Evolutionary conservation across 2,113 vertebrate genomes (phyloP).

Genomic region (Psephotus haematonotus): DNA sequence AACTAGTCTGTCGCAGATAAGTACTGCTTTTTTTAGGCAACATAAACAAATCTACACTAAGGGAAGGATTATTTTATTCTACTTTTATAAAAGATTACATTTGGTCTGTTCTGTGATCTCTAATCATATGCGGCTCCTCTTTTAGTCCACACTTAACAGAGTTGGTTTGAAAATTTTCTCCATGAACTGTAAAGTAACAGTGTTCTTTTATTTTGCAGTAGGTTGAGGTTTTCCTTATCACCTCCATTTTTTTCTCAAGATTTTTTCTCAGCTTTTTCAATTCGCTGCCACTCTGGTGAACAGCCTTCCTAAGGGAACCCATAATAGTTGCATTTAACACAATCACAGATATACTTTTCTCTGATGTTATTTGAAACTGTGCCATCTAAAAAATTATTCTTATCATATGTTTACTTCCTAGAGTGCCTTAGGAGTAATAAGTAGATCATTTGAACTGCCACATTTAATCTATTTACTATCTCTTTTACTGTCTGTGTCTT

Average conservation of each 20-base stretch:
- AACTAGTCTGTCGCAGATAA: background rate
- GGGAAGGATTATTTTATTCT: background rate
- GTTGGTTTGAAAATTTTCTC: background rate
- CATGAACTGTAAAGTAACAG: background rate
- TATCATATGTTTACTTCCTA: background rate
- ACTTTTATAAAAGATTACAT: background rate
- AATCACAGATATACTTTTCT: background rate
- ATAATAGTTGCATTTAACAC: background rate
- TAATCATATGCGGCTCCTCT: background rate
- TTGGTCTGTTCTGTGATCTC: background rate
- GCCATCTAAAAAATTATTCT: background rate
- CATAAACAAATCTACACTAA: background rate
- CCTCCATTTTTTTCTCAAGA: background rate
- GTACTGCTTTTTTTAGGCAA: background rate
- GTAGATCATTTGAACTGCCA: background rate
- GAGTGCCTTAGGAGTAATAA: background rate
- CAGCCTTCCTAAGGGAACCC: background rate
- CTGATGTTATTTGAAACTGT: background rate
- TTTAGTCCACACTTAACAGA: background rate
- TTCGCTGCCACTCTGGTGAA: background rate
- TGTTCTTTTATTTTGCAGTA: background rate
- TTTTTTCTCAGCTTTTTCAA: background rate
- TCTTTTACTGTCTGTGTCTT: background rate
- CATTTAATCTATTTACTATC: background rate
- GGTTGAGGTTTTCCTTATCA: background rate